Percentiles rank a stretch among this genome's conserved stretches.
These are phyloP conservation scores for Temnothorax nylanderi DNA, from an alignment of 1,140 invertebrate genomes.

Conservation along the genomic window DNA sequence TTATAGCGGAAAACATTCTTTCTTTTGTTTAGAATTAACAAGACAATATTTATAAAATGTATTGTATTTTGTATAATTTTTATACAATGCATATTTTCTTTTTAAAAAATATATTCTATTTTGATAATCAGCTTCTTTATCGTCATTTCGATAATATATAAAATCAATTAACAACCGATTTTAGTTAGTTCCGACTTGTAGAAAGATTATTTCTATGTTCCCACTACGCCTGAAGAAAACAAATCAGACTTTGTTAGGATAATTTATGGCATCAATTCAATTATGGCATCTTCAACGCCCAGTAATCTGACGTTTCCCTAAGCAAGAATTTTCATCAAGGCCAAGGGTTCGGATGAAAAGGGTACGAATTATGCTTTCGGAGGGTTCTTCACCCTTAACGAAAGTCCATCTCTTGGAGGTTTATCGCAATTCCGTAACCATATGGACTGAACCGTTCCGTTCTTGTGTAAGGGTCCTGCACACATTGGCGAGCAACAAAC, in stretches of 20 bases:
- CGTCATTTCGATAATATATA: background rate
- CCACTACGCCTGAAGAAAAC: background rate
- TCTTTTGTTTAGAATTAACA: background rate
- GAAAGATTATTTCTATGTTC: background rate
- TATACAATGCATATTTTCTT: background rate
- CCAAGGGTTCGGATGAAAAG: background rate
- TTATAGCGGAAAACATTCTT: background rate
- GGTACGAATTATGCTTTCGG: background rate
- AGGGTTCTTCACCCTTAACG: conserved; percentile 29
- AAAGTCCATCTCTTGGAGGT: conserved; percentile 28
- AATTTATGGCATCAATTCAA: conserved; percentile 53
- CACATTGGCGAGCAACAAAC: background rate
- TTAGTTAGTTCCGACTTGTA: background rate
- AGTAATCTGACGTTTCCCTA: conserved; percentile 11
- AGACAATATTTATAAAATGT: background rate
- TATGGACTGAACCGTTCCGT: background rate
- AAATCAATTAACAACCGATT: background rate
- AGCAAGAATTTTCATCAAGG: conserved; percentile 16
- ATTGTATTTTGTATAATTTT: background rate
- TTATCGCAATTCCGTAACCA: conserved; percentile 16
- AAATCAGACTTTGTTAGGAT: conserved; percentile 33
- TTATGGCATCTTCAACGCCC: conserved; percentile 20
- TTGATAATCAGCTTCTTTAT: background rate
- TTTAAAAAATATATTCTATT: background rate
- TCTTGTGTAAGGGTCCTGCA: background rate